These are phyloP conservation scores for Thaleichthys pacificus DNA, from an alignment of 2,797 vertebrate genomes.

Conservation along the genomic window DNA sequence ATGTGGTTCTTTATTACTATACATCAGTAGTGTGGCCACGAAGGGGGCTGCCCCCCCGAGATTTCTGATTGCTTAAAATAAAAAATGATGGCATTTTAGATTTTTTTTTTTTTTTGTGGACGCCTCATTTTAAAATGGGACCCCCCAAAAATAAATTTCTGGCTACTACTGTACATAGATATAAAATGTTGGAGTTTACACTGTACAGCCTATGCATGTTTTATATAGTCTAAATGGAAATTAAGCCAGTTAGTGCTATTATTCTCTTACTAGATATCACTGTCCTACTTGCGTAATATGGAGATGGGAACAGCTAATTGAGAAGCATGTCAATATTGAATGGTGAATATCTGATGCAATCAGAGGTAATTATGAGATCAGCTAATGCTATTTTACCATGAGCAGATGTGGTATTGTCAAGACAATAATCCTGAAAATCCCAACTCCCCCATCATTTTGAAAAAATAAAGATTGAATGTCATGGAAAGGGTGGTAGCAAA, in stretches of 20 bases:
- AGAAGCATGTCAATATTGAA: constrained; percentile 68
- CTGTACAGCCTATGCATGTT: background rate
- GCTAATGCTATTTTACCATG: constrained; percentile 49
- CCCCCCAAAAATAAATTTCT: no score
- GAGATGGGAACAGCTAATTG: constrained; percentile 53
- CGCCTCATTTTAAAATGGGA: no score
- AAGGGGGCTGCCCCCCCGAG: no score
- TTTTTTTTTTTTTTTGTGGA: no score
- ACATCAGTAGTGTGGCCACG: no score
- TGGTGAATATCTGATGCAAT: constrained; percentile 82
- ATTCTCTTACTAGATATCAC: constrained; percentile 8
- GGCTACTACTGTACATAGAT: no score
- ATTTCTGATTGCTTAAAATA: no score
- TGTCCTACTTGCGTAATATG: constrained; percentile 25
- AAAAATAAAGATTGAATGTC: constrained; percentile 33
- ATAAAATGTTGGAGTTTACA: no score
- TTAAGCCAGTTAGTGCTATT: constrained; percentile 4
- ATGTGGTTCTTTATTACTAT: no score
- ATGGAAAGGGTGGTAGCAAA: constrained; percentile 34
- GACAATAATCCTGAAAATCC: constrained; percentile 56
- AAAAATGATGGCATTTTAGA: no score
- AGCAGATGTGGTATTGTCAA: constrained; percentile 56
- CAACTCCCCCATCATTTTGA: constrained; percentile 46
- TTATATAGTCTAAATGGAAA: constrained; percentile 1
- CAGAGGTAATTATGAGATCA: constrained; percentile 67